Evolutionary conservation across 2,888 invertebrate species (phyloP).

Genomic region (Drosophila anomelani): DNA sequence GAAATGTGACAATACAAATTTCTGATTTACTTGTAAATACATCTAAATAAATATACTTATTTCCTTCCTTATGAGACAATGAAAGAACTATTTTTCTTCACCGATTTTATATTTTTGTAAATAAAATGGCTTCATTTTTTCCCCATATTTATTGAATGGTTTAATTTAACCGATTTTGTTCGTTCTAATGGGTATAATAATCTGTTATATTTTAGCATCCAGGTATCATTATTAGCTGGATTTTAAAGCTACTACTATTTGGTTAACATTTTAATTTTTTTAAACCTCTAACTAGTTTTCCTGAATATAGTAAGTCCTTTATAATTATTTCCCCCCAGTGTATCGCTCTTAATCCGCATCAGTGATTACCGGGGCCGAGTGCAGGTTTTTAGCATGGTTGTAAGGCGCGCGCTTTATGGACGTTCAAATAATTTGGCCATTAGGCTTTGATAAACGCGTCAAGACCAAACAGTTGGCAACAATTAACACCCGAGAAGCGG

Average conservation of each 20-base stretch:
- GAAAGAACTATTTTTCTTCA: too few species aligned
- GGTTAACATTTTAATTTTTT: not conserved
- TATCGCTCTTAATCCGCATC: conserved; percentile 47
- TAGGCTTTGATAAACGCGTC: conserved; percentile 59
- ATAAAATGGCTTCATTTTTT: too few species aligned
- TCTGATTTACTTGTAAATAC: too few species aligned
- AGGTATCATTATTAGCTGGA: not conserved
- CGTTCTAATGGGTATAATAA: too few species aligned
- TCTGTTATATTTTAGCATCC: too few species aligned
- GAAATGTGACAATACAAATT: too few species aligned
- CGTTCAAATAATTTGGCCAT: conserved; percentile 47
- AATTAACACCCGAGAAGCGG: conserved; percentile 60
- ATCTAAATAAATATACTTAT: too few species aligned
- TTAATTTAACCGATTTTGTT: too few species aligned
- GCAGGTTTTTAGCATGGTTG: conserved; percentile 61
- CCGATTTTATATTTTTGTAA: too few species aligned
- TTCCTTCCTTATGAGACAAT: too few species aligned
- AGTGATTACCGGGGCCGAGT: conserved; percentile 56
- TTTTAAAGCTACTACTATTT: not conserved
- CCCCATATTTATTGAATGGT: too few species aligned
- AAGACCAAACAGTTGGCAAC: conserved; percentile 30
- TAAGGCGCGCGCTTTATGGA: conserved; percentile 62
- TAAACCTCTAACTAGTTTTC: not conserved
- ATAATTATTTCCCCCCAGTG: not conserved
- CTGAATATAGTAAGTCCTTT: not conserved